phyloP scores from a whole-genome alignment of 2,888 invertebrate species.

The Clostera curtula region DNA sequence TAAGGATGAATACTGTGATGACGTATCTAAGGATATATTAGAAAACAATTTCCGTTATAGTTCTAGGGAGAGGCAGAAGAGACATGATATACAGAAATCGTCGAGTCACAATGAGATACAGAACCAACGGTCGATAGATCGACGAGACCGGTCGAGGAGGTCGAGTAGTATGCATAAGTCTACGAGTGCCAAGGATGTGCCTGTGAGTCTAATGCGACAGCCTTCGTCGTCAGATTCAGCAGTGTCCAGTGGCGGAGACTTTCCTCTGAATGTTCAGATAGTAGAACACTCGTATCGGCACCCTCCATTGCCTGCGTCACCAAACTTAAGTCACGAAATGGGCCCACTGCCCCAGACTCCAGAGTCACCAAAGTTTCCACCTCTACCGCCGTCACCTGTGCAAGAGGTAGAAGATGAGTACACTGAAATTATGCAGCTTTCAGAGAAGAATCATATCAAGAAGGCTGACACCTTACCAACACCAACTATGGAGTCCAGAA shows the following conservation, averaged over 20 bases:
- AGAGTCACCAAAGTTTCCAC: constrained; percentile 78
- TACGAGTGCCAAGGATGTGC: constrained; percentile 83
- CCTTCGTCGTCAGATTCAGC: constrained; percentile 70
- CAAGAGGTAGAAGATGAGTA: constrained; percentile 86
- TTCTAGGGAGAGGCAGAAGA: constrained; percentile 69
- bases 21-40: constrained; percentile 68
- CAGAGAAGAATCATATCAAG: constrained; percentile 61
- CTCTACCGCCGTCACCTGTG: constrained; percentile 88
- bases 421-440: constrained; percentile 77
- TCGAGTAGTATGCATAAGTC: constrained; percentile 83
- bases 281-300: constrained; percentile 74
- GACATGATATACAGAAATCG: constrained; percentile 76
- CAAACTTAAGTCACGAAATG: constrained; percentile 54
- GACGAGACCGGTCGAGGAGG: constrained; percentile 67
- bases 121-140: constrained; percentile 66
- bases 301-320: constrained; percentile 59
- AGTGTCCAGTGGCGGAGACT: constrained; percentile 73
- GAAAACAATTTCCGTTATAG: constrained; percentile 70
- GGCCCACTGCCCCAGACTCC: constrained; percentile 67
- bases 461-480: constrained; percentile 75
- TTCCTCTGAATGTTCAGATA: constrained; percentile 78
- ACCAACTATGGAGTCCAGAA: constrained; percentile 60
- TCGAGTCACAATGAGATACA: constrained; percentile 78
- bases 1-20: constrained; percentile 74
- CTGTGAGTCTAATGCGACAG: constrained; percentile 71